Base-by-base conservation (phyloP, 2,797 vertebrate species). In the Distichodus sexfasciatus region DNA sequence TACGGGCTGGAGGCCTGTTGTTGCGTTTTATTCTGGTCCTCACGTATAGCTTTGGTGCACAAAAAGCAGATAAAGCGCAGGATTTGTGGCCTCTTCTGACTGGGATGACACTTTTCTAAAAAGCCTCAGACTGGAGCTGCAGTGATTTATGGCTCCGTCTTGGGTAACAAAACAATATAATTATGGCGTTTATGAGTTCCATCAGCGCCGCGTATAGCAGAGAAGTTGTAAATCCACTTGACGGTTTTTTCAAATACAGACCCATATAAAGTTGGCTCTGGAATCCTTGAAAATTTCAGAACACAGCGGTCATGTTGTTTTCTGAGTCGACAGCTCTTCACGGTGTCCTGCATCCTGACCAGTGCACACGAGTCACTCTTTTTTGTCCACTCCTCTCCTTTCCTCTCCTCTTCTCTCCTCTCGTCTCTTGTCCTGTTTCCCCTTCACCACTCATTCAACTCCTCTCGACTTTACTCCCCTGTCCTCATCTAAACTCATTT, bases 181-280 rank as follows among this genome's bases (percentile, higher is more conserved):
- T 47, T 57, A 47, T 55, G 33, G 66, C 62, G 58, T 63, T 60
- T 68, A 33, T 17, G 40, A 58, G 69, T 75, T 69, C 47, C 65
- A 65, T 55, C 50, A 66, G 38, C 73, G 50, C 67, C 54, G 73
- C 35, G 61, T 47, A 10, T 46, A 73, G 66, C 50, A 70, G 58
- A 76, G 67, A 71, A 73, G 73, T 51, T 24, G 61, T 67, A 73
- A 79, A 79, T 79, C 66, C 72, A 78, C 61, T 75, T 71, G 70
- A 63, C 76, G 48, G 17, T 24, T 43, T 33, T 43, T 35, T 41
- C 35, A 28, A 48, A 33, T 50, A 78, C n/a, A n/a, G 60, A 51
- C 48, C 23, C 23, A 40, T 59, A 57, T 67, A 68, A 59, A 14
- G 68, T 72, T 75, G 48, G 47, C 40, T 44, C 47, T 15, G 50